Conservation (phyloP, 2,113 vertebrate genomes). For the Gnathonemus echidnorhynchus region DNA sequence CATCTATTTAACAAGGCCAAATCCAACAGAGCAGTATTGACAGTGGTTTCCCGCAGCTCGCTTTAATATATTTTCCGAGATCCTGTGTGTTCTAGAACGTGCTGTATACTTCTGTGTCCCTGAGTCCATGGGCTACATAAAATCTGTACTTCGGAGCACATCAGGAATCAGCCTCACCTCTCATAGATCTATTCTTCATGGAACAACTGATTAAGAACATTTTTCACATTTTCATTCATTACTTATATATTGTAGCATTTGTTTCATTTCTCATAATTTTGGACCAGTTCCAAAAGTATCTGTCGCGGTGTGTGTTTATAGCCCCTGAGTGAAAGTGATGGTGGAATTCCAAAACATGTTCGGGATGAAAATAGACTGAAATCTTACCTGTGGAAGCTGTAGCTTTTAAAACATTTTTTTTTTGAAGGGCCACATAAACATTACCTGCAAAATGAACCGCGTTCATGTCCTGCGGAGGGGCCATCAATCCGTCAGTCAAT, state of each 20-base stretch:
- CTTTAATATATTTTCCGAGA: slow-evolving; percentile 3
- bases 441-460: background rate
- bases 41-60: background rate
- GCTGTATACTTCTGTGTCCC: background rate
- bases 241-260: slow-evolving; percentile 21
- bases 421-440: background rate
- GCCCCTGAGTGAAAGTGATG: background rate
- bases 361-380: background rate
- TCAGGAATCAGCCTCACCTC: background rate
- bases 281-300: slow-evolving; percentile 36
- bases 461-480: background rate
- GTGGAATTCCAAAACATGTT: slow-evolving; percentile 15
- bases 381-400: background rate
- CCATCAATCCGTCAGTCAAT: background rate
- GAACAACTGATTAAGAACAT: background rate
- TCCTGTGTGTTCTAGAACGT: background rate
- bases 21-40: background rate
- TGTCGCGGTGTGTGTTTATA: slow-evolving; percentile 21
- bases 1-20: background rate
- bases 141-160: background rate
- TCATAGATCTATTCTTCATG: too few relatives aligned
- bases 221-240: slow-evolving; percentile 13
- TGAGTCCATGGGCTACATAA: background rate
- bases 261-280: slow-evolving; percentile 31
- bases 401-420: background rate